These are phyloP conservation scores for Emydoidea blandingii DNA, from an alignment of 2,797 vertebrate species.

Conservation along the genomic window DNA sequence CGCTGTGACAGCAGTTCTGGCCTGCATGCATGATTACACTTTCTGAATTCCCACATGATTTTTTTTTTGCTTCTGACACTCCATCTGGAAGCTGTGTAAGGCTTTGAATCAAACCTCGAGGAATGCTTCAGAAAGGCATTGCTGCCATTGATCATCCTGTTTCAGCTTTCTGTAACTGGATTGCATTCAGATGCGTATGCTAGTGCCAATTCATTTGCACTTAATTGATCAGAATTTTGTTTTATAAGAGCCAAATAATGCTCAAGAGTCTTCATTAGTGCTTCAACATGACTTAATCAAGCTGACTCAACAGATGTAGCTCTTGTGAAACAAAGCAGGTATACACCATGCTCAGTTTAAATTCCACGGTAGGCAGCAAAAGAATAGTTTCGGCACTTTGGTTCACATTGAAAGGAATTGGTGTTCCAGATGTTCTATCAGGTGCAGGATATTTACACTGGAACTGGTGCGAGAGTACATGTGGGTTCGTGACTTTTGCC, in stretches of 20 bases:
- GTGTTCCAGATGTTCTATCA: not conserved
- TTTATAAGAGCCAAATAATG: slow-evolving; percentile 47
- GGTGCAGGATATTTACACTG: not conserved
- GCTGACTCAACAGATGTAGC: not conserved
- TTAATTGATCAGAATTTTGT: slow-evolving; percentile 67
- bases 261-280: slow-evolving; percentile 71
- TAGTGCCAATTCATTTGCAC: slow-evolving; percentile 63
- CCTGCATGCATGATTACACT: not conserved
- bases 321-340: slow-evolving; percentile 31
- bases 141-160: not conserved
- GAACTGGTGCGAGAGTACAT: not conserved
- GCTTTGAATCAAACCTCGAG: slow-evolving; percentile 12
- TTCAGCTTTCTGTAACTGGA: slow-evolving; percentile 30
- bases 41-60: slow-evolving; percentile 3
- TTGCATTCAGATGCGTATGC: slow-evolving; percentile 46
- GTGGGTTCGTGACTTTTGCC: not conserved
- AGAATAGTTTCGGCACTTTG: not conserved
- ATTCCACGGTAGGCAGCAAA: slow-evolving; percentile 17
- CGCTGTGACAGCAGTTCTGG: not conserved
- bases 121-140: not conserved
- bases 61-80: slow-evolving; percentile 29
- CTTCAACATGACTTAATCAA: slow-evolving; percentile 32
- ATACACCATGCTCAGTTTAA: not conserved
- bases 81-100: slow-evolving; percentile 38
- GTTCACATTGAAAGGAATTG: not conserved